phyloP scores from a whole-genome alignment of 2,113 vertebrate species.

The Lamprologus speciosus region DNA sequence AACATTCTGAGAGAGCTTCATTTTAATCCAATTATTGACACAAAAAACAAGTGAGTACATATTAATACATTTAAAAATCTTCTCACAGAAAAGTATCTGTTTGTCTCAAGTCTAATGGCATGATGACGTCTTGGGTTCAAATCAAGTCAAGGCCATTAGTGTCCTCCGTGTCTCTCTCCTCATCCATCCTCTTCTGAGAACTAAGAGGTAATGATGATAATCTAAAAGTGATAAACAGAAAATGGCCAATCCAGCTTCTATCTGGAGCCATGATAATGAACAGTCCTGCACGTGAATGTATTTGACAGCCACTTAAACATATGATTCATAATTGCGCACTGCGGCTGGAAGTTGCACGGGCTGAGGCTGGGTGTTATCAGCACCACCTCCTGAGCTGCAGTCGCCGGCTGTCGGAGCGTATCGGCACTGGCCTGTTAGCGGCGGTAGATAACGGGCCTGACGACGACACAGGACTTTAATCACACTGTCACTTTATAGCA shows the following conservation, averaged over 20 bases:
- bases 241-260: background rate
- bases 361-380: conserved; percentile 31
- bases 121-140: background rate
- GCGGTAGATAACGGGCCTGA: conserved; percentile 52
- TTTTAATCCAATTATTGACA: background rate
- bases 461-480: conserved; percentile 58
- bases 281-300: background rate
- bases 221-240: background rate
- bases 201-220: background rate
- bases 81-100: background rate
- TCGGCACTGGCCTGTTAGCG: conserved; percentile 33
- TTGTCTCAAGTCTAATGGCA: background rate
- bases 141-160: background rate
- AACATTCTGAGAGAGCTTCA: background rate
- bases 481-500: conserved; percentile 58
- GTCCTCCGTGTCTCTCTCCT: background rate
- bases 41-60: background rate
- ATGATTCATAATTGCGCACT: conserved; percentile 12
- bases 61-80: background rate
- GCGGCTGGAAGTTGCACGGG: background rate
- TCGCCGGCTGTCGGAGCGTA: conserved; percentile 32
- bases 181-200: background rate
- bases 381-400: conserved; percentile 29
- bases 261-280: background rate
- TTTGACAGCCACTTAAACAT: conserved; percentile 10